Conservation (phyloP, 1,140 invertebrate genomes). For the Drosophila arawakana region DNA sequence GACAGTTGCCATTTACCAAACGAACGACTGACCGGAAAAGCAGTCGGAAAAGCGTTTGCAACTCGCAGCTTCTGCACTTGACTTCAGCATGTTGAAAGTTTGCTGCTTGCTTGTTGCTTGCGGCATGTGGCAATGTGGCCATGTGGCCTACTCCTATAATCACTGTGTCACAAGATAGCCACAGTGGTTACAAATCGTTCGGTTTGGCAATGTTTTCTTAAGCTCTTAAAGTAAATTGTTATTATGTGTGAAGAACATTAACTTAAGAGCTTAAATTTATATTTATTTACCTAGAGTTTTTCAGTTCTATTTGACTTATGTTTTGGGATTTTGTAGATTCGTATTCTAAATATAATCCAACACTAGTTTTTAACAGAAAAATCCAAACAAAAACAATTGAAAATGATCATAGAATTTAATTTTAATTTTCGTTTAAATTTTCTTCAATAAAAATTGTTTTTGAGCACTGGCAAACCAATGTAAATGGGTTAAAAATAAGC, state of each 20-base stretch:
- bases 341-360: too few relatives aligned
- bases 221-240: too few relatives aligned
- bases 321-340: too few relatives aligned
- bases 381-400: too few relatives aligned
- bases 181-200: slow-evolving; percentile 18
- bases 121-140: not conserved
- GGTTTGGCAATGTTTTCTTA: not conserved
- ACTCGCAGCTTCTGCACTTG: slow-evolving; percentile 22
- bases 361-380: too few relatives aligned
- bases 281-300: too few relatives aligned
- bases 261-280: too few relatives aligned
- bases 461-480: slow-evolving; percentile 1
- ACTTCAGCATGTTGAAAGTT: slow-evolving; percentile 35
- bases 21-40: slow-evolving; percentile 13
- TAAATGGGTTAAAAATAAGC: slow-evolving; percentile 7
- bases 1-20: slow-evolving; percentile 46
- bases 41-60: not conserved
- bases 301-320: too few relatives aligned
- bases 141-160: slow-evolving; percentile 39
- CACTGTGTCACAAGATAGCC: slow-evolving; percentile 52
- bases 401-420: too few relatives aligned
- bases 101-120: slow-evolving; percentile 14
- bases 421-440: too few relatives aligned
- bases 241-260: too few relatives aligned
- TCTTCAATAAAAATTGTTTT: not conserved